Percentiles rank a stretch among this genome's conserved stretches.
Conservation (phyloP, 2,888 invertebrate genomes). For the Cenopis cana region DNA sequence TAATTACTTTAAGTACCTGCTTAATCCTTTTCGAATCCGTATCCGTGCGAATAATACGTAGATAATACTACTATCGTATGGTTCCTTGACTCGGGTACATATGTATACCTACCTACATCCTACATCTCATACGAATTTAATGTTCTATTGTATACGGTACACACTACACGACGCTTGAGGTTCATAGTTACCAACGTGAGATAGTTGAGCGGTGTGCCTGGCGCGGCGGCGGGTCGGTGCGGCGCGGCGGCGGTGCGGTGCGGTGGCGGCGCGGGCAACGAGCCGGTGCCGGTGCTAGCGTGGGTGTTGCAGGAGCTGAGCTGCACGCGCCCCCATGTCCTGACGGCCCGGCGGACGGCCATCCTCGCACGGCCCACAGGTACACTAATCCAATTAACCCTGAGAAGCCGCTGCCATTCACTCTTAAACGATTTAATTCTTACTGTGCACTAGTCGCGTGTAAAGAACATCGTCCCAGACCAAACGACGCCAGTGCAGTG, state of each 20-base stretch:
- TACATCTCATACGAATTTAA: neutral
- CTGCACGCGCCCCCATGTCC: slow-evolving; percentile 32
- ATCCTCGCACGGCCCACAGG: slow-evolving; percentile 37
- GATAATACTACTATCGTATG: neutral
- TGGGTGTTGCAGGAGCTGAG: slow-evolving; percentile 22
- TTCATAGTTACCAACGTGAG: neutral
- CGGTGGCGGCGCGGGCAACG: too few species aligned
- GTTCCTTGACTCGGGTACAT: neutral
- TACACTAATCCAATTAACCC: slow-evolving; percentile 33
- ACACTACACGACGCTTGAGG: too few species aligned
- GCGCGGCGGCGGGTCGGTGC: neutral
- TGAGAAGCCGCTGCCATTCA: slow-evolving; percentile 35
- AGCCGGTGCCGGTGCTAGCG: slow-evolving; percentile 3
- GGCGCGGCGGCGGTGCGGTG: too few species aligned
- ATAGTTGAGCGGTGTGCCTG: neutral
- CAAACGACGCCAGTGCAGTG: neutral
- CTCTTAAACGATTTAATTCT: slow-evolving; percentile 19
- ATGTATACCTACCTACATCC: neutral
- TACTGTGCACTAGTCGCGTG: neutral
- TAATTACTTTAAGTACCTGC: neutral
- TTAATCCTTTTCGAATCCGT: too few species aligned
- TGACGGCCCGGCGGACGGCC: slow-evolving; percentile 26
- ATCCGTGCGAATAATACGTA: neutral
- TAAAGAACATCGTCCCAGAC: slow-evolving; percentile 1
- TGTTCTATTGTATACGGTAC: neutral